A percentile compares a stretch with the other conserved stretches of the same genome.
Conservation (phyloP, 2,113 vertebrate species). For the Scophthalmus maximus region DNA sequence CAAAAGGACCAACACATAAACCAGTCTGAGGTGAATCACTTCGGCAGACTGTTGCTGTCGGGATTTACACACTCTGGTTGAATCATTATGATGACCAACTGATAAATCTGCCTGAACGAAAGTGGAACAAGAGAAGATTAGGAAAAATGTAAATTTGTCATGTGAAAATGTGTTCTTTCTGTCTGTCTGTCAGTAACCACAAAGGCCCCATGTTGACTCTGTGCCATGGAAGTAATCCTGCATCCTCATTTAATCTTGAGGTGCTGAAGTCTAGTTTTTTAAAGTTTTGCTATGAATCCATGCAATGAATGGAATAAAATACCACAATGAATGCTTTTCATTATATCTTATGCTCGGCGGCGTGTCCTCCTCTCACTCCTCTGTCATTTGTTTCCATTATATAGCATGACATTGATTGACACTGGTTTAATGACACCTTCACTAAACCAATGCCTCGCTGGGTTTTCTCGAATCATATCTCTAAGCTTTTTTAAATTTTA, state of each 20-base stretch:
- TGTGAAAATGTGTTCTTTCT: too few species aligned
- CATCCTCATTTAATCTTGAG: too few species aligned
- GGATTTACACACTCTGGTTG: constrained; percentile 1
- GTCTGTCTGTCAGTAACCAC: too few species aligned
- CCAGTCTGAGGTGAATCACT: neutral
- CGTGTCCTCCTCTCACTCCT: neutral
- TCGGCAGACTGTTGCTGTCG: too few species aligned
- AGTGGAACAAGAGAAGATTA: neutral
- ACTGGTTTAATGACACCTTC: constrained; percentile 11
- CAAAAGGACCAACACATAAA: neutral
- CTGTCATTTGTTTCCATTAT: constrained; percentile 8
- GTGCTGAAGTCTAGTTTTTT: too few species aligned
- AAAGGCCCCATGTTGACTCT: too few species aligned
- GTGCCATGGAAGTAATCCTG: too few species aligned
- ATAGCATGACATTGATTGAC: constrained; percentile 10
- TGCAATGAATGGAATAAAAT: too few species aligned
- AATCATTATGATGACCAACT: constrained; percentile 1
- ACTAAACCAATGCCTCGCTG: constrained; percentile 3
- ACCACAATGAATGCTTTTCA: too few species aligned
- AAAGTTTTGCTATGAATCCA: too few species aligned
- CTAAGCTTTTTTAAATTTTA: constrained; percentile 8
- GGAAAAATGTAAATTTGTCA: too few species aligned
- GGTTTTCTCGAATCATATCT: constrained; percentile 1
- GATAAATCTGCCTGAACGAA: neutral
- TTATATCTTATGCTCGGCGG: too few species aligned